These are phyloP conservation scores for Ectemnius lituratus DNA, from an alignment of 2,888 invertebrate genomes.

Conservation along the genomic window DNA sequence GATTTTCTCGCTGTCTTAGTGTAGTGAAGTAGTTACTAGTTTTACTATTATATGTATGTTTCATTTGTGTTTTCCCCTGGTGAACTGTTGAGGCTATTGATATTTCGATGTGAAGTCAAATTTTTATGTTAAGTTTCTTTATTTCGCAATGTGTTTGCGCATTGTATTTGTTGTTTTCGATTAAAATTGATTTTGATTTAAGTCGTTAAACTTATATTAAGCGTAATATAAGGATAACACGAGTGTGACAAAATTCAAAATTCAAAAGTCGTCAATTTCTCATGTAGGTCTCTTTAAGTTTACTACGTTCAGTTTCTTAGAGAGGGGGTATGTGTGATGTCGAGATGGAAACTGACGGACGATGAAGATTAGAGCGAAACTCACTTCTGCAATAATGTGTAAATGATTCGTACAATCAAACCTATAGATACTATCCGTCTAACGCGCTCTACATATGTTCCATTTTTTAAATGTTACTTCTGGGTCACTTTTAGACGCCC, in stretches of 20 bases:
- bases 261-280: slow-evolving; percentile 74
- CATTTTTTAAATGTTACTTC: slow-evolving; percentile 49
- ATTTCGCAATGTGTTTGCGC: slow-evolving; percentile 63
- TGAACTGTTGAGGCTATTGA: slow-evolving; percentile 77
- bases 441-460: slow-evolving; percentile 50
- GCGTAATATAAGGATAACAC: slow-evolving; percentile 73
- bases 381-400: slow-evolving; percentile 62
- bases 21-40: slow-evolving; percentile 75
- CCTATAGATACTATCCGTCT: slow-evolving; percentile 33
- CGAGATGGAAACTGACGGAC: slow-evolving; percentile 59
- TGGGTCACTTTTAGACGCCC: slow-evolving; percentile 38
- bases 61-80: slow-evolving; percentile 77
- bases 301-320: slow-evolving; percentile 71
- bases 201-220: slow-evolving; percentile 71
- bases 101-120: slow-evolving; percentile 70
- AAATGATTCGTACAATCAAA: slow-evolving; percentile 54
- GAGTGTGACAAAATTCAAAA: slow-evolving; percentile 77
- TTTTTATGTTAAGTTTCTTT: slow-evolving; percentile 71
- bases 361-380: slow-evolving; percentile 56
- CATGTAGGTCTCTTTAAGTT: slow-evolving; percentile 69
- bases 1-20: slow-evolving; percentile 76
- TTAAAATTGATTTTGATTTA: slow-evolving; percentile 23
- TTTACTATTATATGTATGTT: slow-evolving; percentile 76
- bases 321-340: slow-evolving; percentile 71
- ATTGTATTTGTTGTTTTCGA: slow-evolving; percentile 58